Evolutionary conservation across 2,888 invertebrate species (phyloP).

Genomic region (Eupithecia tripunctaria): DNA sequence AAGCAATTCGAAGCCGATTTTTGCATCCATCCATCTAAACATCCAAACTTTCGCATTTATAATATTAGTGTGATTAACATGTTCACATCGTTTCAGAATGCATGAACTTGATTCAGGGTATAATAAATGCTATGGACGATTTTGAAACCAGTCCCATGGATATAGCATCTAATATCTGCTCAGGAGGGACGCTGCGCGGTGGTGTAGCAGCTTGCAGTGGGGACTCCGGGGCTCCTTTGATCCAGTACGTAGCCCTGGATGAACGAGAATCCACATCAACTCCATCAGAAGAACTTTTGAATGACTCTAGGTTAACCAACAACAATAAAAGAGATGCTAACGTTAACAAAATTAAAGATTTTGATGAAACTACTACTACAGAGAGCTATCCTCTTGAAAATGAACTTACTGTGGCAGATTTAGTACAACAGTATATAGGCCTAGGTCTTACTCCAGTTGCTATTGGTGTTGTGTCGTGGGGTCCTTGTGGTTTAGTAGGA

Average conservation of each 20-base stretch:
- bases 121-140: constrained; percentile 54
- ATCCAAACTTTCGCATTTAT: too few relatives aligned
- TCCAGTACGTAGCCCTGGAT: constrained; percentile 54
- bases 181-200: constrained; percentile 67
- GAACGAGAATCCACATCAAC: constrained; percentile 42
- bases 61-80: too few relatives aligned
- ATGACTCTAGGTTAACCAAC: not conserved
- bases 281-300: constrained; percentile 1
- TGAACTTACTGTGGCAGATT: constrained; percentile 9
- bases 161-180: constrained; percentile 78
- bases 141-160: constrained; percentile 71
- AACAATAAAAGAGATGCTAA: constrained; percentile 6
- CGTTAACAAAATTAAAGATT: not conserved
- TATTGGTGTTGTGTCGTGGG: constrained; percentile 85
- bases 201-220: constrained; percentile 83
- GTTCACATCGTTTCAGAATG: constrained; percentile 65
- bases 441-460: constrained; percentile 58
- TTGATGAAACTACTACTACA: not conserved
- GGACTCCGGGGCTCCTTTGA: constrained; percentile 84
- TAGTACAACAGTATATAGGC: constrained; percentile 38
- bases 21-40: too few relatives aligned
- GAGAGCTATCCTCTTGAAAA: constrained; percentile 18
- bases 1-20: too few relatives aligned
- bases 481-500: constrained; percentile 80
- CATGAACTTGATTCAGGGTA: constrained; percentile 61